These are phyloP conservation scores for Coturnix japonica DNA, from an alignment of 2,113 vertebrate genomes.

Conservation along the genomic window DNA sequence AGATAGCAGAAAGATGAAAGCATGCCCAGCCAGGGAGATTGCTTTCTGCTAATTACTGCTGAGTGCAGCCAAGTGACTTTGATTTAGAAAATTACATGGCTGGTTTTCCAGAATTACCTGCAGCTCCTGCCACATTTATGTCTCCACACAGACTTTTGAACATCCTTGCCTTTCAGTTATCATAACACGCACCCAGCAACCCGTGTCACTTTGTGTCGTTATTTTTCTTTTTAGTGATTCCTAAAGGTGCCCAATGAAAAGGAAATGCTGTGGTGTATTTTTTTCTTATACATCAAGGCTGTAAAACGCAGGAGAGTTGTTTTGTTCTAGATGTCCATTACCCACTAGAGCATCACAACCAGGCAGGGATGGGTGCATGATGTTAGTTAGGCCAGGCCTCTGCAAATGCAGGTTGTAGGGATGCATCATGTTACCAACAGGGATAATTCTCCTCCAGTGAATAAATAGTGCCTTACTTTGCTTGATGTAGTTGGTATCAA, in stretches of 20 bases:
- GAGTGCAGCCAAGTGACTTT: not conserved
- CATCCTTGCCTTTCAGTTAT: not conserved
- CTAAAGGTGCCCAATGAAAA: not conserved
- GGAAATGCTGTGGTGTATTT: not conserved
- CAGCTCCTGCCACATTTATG: not conserved
- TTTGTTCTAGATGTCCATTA: not conserved
- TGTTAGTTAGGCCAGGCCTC: not conserved
- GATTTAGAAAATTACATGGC: not conserved
- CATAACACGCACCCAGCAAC: not conserved
- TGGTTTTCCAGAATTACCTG: not conserved
- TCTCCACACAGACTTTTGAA: not conserved
- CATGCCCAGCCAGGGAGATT: not conserved
- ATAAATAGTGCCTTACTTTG: not conserved
- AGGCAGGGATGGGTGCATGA: not conserved
- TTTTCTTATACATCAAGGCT: not conserved
- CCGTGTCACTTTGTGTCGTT: not conserved
- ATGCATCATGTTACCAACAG: accelerated
- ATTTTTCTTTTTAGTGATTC: not conserved
- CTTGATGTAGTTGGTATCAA: not conserved
- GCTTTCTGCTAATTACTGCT: not conserved
- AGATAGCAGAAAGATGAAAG: not conserved
- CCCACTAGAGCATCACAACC: not conserved
- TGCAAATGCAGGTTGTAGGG: not conserved
- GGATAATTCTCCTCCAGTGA: not conserved
- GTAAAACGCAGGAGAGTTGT: not conserved